Conservation (phyloP, 2,888 invertebrate genomes). For the Andrena dorsata region DNA sequence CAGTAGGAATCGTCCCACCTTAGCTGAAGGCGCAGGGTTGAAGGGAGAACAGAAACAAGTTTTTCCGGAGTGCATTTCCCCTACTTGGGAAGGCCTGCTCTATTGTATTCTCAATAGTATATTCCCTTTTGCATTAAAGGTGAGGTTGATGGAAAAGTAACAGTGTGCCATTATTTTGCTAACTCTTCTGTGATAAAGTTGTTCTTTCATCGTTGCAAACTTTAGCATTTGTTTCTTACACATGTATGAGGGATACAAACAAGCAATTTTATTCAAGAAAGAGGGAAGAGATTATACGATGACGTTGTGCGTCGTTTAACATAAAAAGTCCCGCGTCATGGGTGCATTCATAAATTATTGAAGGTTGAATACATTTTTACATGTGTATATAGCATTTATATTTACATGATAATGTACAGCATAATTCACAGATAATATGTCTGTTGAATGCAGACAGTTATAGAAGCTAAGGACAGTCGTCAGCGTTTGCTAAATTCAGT, state of each 20-base stretch:
- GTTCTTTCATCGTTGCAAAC: neutral
- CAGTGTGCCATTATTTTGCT: neutral
- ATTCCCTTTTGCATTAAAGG: neutral
- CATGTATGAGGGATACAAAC: neutral
- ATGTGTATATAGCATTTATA: constrained; percentile 76
- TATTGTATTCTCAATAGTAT: neutral
- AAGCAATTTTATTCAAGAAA: constrained; percentile 11
- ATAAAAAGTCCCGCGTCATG: constrained; percentile 5
- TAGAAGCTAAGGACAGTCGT: constrained; percentile 49
- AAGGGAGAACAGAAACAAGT: too few relatives aligned
- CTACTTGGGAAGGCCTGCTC: too few relatives aligned
- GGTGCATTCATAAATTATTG: constrained; percentile 30
- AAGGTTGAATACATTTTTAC: constrained; percentile 31
- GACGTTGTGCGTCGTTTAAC: constrained; percentile 8
- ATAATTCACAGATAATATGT: constrained; percentile 70
- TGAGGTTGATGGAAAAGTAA: neutral
- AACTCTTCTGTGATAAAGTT: neutral
- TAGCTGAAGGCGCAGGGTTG: too few relatives aligned
- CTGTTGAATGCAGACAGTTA: constrained; percentile 38
- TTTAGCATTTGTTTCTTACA: neutral
- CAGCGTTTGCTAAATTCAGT: constrained; percentile 48
- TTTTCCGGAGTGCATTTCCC: too few relatives aligned
- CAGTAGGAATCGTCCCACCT: too few relatives aligned
- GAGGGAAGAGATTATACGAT: neutral
- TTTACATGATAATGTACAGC: constrained; percentile 83